Base-by-base conservation (phyloP, 2,113 vertebrate species). In the Alces alces region DNA sequence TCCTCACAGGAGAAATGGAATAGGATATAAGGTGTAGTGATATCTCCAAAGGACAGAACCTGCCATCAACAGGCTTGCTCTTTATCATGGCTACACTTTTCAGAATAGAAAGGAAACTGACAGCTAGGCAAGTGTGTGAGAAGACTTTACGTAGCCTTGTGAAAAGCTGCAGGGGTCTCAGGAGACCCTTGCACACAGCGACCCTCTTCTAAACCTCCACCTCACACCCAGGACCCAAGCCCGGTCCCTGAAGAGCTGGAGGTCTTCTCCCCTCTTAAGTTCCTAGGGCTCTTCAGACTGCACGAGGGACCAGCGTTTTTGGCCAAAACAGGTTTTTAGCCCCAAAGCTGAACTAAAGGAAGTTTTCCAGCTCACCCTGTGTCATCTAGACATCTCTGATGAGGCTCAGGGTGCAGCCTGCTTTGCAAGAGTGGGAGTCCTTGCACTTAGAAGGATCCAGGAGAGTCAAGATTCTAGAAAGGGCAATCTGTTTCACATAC, bases 281-380 rank as follows among this genome's bases (percentile, higher is more conserved):
- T 52, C 66, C 80, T 57, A 50, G 92, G 78, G 54, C 30, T 93
- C 79, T 88, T 73, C 57, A 93, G 54, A 91, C 87, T 52, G 95
- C 83, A 95, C 0, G 5, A 79, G 66, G 43, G 66, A 57, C 79
- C 73, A 76, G 54, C 27, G 36, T 47, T 92, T 95, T 95, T 89
- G 66, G 91, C 91, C 96, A 96, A 94, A 95, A 83, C 91, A 84
- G 91, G n/a, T 93, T 96, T 97, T 88, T n/a, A 93, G 92, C 47
- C 93, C 78, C 80, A 92, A 93, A 97, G 15, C 92, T 96, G 55
- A 91, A 95, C 64, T 97, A 96, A 96, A 93, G 70, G 57, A 92
- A 91, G 85, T 94, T 96, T 97, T 91, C 58, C 88, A 90, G 76
- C 14, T 98, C 76, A 89, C 87, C 85, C 90, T 25, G 50, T 93